Percentiles rank a stretch among this genome's conserved stretches.
Conservation (phyloP, 2,888 invertebrate genomes). For the Ephialtes manifestator region DNA sequence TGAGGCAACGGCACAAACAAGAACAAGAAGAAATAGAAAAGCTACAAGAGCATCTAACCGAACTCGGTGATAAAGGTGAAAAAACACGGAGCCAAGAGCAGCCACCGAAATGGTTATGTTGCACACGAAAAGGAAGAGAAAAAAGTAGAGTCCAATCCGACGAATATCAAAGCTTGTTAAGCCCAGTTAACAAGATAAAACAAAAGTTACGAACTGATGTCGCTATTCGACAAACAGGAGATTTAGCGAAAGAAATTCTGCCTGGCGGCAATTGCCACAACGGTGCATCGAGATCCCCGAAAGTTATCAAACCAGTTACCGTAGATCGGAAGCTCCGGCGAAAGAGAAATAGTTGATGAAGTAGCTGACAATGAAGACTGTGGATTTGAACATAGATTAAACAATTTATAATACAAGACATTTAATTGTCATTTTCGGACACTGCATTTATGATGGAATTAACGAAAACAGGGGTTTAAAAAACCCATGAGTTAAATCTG, state of each 20-base stretch:
- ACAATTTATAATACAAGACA: slow-evolving; percentile 39
- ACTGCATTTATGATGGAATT: slow-evolving; percentile 61
- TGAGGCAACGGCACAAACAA: slow-evolving; percentile 69
- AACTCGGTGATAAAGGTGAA: slow-evolving; percentile 49
- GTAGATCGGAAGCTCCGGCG: slow-evolving; percentile 63
- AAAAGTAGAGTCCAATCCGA: slow-evolving; percentile 5
- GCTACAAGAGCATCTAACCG: slow-evolving; percentile 63
- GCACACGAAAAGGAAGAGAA: background rate
- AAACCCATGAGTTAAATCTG: slow-evolving; percentile 9
- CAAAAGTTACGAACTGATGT: background rate
- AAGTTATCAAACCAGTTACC: slow-evolving; percentile 61
- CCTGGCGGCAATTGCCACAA: background rate
- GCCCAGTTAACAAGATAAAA: background rate
- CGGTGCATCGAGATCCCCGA: slow-evolving; percentile 20
- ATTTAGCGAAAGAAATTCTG: slow-evolving; percentile 12
- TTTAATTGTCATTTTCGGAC: slow-evolving; percentile 61
- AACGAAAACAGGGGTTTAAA: background rate
- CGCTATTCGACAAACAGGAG: background rate
- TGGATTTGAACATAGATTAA: background rate
- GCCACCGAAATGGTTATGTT: background rate
- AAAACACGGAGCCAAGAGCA: slow-evolving; percentile 3
- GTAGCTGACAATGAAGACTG: slow-evolving; percentile 19
- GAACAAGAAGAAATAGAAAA: slow-evolving; percentile 71
- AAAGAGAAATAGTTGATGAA: slow-evolving; percentile 39
- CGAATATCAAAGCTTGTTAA: background rate